A percentile compares a stretch with the other conserved stretches of the same genome.
Evolutionary conservation across 2,113 vertebrate genomes (phyloP).

Genomic region (Cavia porcellus): DNA sequence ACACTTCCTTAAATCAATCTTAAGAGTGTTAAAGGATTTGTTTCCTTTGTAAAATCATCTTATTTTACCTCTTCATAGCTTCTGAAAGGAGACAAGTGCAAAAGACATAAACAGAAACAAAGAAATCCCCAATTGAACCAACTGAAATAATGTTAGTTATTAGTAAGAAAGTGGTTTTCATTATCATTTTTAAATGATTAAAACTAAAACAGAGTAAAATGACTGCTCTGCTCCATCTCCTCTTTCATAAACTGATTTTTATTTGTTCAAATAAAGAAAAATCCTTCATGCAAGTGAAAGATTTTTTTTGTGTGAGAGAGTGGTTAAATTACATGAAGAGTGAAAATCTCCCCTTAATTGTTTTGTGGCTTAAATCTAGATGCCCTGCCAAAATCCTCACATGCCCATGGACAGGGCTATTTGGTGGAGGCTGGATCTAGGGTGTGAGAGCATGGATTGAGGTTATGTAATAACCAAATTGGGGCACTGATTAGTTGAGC

Average conservation of each 20-base stretch:
- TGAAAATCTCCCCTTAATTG: neutral
- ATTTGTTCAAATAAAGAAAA: conserved; percentile 30
- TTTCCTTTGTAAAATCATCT: neutral
- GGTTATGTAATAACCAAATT: neutral
- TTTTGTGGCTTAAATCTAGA: neutral
- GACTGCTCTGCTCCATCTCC: neutral
- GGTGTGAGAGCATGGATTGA: neutral
- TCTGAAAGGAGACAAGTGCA: neutral
- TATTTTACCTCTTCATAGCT: neutral
- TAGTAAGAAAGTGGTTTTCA: neutral
- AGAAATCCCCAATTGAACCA: neutral
- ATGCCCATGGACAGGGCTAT: neutral
- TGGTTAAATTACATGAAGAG: neutral
- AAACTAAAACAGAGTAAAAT: neutral
- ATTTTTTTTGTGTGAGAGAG: neutral
- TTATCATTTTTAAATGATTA: neutral
- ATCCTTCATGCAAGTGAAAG: neutral
- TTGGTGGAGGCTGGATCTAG: neutral
- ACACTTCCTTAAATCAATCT: neutral
- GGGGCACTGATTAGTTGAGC: neutral
- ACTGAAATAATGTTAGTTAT: neutral
- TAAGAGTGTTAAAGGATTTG: neutral
- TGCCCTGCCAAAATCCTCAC: neutral
- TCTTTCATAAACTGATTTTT: neutral
- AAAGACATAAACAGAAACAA: neutral